phyloP scores from a whole-genome alignment of 2,797 vertebrate species.

The Hapalemur alaotrensis region DNA sequence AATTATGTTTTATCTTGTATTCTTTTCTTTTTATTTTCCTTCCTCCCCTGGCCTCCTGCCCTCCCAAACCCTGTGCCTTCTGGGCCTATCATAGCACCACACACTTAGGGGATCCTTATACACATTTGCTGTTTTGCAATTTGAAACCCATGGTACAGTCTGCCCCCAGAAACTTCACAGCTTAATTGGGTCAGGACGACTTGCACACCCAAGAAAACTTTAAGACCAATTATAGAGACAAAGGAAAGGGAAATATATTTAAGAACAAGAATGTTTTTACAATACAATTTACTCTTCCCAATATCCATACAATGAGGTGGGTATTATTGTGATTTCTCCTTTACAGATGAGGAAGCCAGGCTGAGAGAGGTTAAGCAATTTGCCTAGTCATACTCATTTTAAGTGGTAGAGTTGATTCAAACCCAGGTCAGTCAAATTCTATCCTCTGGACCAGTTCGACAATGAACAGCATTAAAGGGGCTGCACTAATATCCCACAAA shows the following conservation, averaged over 20 bases:
- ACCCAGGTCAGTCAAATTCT: not conserved
- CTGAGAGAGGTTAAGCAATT: not conserved
- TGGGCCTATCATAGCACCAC: not conserved
- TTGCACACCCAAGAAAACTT: not conserved
- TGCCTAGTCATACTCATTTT: not conserved
- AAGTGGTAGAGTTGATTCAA: not conserved
- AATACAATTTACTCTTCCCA: not conserved
- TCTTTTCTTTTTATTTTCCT: not conserved
- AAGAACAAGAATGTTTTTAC: not conserved
- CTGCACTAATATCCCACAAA: not conserved
- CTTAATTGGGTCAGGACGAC: not conserved
- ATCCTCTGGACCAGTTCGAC: not conserved
- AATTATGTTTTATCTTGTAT: not conserved
- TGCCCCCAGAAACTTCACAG: not conserved
- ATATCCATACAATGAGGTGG: not conserved
- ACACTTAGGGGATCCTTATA: not conserved
- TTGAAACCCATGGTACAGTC: not conserved
- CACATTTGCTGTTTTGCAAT: not conserved
- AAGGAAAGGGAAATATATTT: not conserved
- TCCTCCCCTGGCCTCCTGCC: too few relatives aligned
- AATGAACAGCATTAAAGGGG: not conserved
- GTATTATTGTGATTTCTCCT: not conserved
- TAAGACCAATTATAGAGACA: not conserved
- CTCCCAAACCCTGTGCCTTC: not conserved
- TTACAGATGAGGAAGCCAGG: not conserved